Conservation (phyloP, 2,888 invertebrate species). For the Synergus itoensis region DNA sequence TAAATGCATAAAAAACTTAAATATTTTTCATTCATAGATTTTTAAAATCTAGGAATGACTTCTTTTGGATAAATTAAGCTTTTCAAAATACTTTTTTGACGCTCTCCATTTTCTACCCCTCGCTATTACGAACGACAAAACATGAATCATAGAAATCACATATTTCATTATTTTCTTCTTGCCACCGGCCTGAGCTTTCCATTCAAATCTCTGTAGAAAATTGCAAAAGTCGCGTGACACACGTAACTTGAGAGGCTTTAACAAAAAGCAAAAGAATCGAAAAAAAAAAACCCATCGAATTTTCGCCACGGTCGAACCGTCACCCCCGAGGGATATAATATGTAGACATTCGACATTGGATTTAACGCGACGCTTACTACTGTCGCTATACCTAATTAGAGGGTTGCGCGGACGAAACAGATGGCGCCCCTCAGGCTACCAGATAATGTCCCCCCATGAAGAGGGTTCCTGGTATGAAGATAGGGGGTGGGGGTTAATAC, state of each 20-base stretch:
- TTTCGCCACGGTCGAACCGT: constrained; percentile 26
- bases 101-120: neutral
- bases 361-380: constrained; percentile 70
- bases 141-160: neutral
- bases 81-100: neutral
- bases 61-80: neutral
- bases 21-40: too few species aligned
- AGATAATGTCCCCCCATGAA: constrained; percentile 64
- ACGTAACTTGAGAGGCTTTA: constrained; percentile 10
- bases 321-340: constrained; percentile 45
- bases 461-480: constrained; percentile 39
- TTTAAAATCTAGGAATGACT: too few species aligned
- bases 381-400: constrained; percentile 74
- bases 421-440: constrained; percentile 75
- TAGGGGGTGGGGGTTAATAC: constrained; percentile 39
- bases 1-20: neutral
- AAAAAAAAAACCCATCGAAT: constrained; percentile 46
- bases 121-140: neutral
- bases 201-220: neutral
- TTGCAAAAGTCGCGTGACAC: neutral
- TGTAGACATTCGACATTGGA: constrained; percentile 70
- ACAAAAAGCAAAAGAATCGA: neutral
- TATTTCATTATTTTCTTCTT: neutral
- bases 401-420: constrained; percentile 72
- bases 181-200: neutral